These are phyloP conservation scores for Porites australiensis DNA, from an alignment of 64 coral and sea anemone genomes.

Conservation along the genomic window DNA sequence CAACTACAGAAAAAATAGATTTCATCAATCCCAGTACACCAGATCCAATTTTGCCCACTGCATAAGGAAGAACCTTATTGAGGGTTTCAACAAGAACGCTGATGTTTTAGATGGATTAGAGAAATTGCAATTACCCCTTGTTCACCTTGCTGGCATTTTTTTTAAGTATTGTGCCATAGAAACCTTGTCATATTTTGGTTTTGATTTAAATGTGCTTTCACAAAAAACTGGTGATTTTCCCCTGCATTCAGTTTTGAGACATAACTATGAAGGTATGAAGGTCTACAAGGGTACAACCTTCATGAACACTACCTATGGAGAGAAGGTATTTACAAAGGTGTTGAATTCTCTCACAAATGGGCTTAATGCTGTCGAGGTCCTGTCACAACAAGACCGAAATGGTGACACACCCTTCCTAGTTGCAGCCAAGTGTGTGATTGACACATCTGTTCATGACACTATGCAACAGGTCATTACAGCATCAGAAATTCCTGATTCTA, in stretches of 20 bases:
- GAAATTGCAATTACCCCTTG: background rate
- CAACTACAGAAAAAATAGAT: background rate
- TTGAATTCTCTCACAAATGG: background rate
- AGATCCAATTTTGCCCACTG: conserved; percentile 10
- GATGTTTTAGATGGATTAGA: conserved; percentile 6
- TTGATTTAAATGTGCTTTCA: background rate
- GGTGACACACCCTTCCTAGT: conserved; percentile 25
- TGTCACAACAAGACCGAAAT: background rate
- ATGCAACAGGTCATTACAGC: no score
- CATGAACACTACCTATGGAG: background rate
- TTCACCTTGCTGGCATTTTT: conserved; percentile 22
- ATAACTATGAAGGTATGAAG: background rate
- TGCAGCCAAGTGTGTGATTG: conserved; percentile 7
- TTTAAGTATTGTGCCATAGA: conserved; percentile 4
- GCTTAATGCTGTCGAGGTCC: background rate
- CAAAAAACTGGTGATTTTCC: conserved; percentile 24
- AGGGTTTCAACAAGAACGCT: background rate
- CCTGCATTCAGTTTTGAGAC: conserved; percentile 6
- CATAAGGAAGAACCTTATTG: background rate
- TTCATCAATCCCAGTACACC: no score
- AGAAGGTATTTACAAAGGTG: background rate
- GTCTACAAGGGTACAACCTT: background rate
- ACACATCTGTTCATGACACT: background rate
- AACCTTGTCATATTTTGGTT: background rate
- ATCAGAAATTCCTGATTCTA: conserved; percentile 26